Evolutionary conservation across 2,797 vertebrate genomes (phyloP).

Genomic region (Menidia menidia): DNA sequence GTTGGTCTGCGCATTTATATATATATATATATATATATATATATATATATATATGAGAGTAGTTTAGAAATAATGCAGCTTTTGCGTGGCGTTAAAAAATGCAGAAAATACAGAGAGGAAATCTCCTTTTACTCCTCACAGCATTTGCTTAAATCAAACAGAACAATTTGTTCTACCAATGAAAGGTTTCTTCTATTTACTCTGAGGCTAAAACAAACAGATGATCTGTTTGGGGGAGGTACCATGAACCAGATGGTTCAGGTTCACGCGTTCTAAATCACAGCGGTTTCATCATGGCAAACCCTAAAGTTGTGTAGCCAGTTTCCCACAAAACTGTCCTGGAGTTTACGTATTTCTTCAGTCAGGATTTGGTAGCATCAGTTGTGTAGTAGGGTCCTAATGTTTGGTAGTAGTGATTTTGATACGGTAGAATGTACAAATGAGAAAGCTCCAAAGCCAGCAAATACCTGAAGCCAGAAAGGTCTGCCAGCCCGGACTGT

Average conservation of each 20-base stretch:
- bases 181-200: constrained; percentile 41
- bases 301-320: constrained; percentile 5
- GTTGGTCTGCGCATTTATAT: background rate
- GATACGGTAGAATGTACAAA: background rate
- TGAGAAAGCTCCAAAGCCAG: background rate
- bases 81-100: no score
- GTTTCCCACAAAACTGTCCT: background rate
- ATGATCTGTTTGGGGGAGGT: constrained; percentile 34
- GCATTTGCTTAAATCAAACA: constrained; percentile 25
- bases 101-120: no score
- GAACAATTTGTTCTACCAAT: constrained; percentile 37
- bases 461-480: background rate
- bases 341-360: constrained; percentile 1
- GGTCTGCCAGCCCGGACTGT: no score
- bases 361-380: background rate
- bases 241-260: constrained; percentile 21
- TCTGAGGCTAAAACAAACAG: constrained; percentile 47
- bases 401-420: background rate
- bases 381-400: no score
- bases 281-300: background rate
- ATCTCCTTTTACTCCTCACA: background rate
- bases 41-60: no score
- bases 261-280: constrained; percentile 7
- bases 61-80: no score
- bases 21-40: background rate